A percentile compares a stretch with the other conserved stretches of the same genome.
Conservation (phyloP, 1,140 invertebrate genomes). For the Heliconius hewitsoni region DNA sequence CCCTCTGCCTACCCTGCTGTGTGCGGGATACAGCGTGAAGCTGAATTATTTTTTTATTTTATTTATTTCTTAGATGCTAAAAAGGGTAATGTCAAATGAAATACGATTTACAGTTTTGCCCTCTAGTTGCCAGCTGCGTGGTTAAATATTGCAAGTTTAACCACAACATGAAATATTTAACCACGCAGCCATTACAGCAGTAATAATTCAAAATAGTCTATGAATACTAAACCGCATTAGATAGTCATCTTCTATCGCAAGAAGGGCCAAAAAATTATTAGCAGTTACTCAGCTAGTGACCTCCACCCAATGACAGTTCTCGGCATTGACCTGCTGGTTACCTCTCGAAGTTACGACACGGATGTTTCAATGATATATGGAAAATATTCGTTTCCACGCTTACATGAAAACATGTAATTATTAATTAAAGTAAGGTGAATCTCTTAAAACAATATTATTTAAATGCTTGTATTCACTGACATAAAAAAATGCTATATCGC, state of each 20-base stretch:
- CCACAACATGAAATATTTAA: slow-evolving; percentile 6
- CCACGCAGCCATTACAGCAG: slow-evolving; percentile 27
- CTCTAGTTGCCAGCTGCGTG: neutral
- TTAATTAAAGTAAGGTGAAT: neutral
- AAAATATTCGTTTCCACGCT: slow-evolving; percentile 7
- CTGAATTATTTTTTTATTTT: neutral
- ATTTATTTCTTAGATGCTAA: neutral
- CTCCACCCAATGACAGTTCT: slow-evolving; percentile 13
- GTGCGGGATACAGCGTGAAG: too few species aligned
- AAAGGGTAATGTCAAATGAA: neutral
- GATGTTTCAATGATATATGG: slow-evolving; percentile 28
- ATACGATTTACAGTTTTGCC: neutral
- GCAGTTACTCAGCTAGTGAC: slow-evolving; percentile 51
- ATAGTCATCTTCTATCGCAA: slow-evolving; percentile 56
- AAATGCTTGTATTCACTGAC: too few species aligned
- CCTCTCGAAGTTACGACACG: slow-evolving; percentile 1
- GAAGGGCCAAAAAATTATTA: slow-evolving; percentile 70
- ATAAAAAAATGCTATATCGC: too few species aligned
- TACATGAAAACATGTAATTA: neutral
- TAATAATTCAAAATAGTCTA: slow-evolving; percentile 36
- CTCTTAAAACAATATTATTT: too few species aligned
- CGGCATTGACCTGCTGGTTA: slow-evolving; percentile 17
- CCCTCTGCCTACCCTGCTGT: too few species aligned
- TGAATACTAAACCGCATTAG: slow-evolving; percentile 55
- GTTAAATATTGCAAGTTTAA: neutral